Evolutionary conservation across 2,113 vertebrate genomes (phyloP).

Genomic region (Erinaceus europaeus): DNA sequence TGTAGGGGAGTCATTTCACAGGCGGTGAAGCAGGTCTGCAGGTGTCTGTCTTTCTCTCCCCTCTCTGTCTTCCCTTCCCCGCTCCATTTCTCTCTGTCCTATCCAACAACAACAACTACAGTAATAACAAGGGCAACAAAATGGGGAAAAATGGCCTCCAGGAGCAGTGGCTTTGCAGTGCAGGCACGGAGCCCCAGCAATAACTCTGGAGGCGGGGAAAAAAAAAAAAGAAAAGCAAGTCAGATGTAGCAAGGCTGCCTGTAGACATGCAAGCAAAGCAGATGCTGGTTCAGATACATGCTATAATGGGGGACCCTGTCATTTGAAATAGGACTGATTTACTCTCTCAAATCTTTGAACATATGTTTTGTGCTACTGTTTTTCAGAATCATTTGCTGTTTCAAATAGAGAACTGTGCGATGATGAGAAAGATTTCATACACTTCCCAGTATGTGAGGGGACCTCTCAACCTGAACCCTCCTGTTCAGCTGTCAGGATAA

Average conservation of each 20-base stretch:
- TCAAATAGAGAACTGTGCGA: conserved; percentile 86
- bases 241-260: background rate
- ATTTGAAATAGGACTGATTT: conserved; percentile 44
- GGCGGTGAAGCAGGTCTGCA: no score
- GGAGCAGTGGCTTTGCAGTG: no score
- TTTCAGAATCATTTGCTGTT: conserved; percentile 84
- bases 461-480: conserved; percentile 85
- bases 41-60: no score
- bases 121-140: no score
- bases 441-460: conserved; percentile 85
- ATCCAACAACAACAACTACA: no score
- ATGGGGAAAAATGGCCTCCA: no score
- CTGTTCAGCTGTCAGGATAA: conserved; percentile 84
- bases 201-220: no score
- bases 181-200: no score
- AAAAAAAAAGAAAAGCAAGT: no score
- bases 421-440: conserved; percentile 85
- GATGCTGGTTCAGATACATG: background rate
- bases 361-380: conserved; percentile 75
- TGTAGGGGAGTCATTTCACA: no score
- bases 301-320: conserved; percentile 8
- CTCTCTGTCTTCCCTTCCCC: no score
- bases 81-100: no score
- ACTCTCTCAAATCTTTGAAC: conserved; percentile 61
- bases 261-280: background rate